Evolutionary conservation across 1,140 invertebrate species (phyloP), one percentile per base, ranked within the genome.

Genomic region (Conopomorpha cramerella): DNA sequence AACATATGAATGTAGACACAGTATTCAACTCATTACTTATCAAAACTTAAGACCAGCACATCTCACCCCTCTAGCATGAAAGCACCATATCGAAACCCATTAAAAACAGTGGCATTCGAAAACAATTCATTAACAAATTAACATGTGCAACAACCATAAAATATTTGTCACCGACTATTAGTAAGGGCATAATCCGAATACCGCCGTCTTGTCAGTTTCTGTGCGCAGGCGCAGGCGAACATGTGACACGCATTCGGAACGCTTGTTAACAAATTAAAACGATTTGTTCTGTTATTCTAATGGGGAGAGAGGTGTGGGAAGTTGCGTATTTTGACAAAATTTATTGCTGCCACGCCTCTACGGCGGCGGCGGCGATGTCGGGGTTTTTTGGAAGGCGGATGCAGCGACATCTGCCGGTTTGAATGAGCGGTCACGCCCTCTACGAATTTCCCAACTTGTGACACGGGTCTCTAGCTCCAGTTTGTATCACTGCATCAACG

Each of bases 281-380:
- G 55, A 73, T 73, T 74, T 64, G 65, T 72, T 62, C 67, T 74
- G 65, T 74, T 74, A 74, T 74, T 74, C 66, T 74, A 74, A 74
- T 70, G 59, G 58, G 52, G 66, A 53, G 44, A 23, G n/a, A 49
- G 48, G 41, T 51, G 67, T 68, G 67, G 70, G 72, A 74, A 68
- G 61, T 64, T 60, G 63, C 59, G 64, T 76, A 77, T 73, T 77
- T 74, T 76, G 66, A 72, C 62, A 66, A 73, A 74, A 78, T 78
- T 78, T 78, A 78, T 78, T 70, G 49, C 58, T 38, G 62, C 67
- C 76, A 76, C 76, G 76, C 76, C 76, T 68, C 45, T 23, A 57
- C 48, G n/a, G n/a, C n/a, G n/a, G n/a, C 41, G 41, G 34, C 46
- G 46, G 45, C 43, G 48, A 60, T 73, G 70, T 73, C 42, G 39